Evolutionary conservation across 2,797 vertebrate genomes (phyloP), one percentile per base, ranked within the genome.

Genomic region (Sciaenops ocellatus): DNA sequence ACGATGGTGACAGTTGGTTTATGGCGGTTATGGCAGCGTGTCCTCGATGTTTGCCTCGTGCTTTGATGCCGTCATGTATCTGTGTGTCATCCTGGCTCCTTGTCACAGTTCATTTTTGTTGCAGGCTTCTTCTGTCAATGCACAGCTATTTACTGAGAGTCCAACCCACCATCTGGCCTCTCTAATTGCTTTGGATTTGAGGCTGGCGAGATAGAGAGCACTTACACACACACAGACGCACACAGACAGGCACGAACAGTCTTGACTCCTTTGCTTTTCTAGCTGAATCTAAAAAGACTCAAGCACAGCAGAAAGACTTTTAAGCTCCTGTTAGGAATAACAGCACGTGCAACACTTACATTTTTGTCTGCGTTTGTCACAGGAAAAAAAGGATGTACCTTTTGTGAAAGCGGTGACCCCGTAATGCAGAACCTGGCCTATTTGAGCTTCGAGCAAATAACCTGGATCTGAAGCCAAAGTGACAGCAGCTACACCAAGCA

Each of bases 161-260:
- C 90, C 92, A 91, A 80, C 87, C 90, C 86, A 88, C 95, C 95
- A 95, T 95, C 95, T 95, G 95, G 93, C 89, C 84, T 69, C 87
- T 92, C 93, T 95, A 95, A 95, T 95, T 95, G 95, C 93, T 95
- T 94, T 93, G 95, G 93, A 95, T 94, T 90, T 89, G 87, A 93
- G 85, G 89, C 93, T 92, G 91, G 92, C 61, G 81, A 88, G 90
- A 94, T 87, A 69, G 79, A 85, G 83, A 85, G 74, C 69, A 84
- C 87, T 74, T 76, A 65, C 80, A 79, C 87, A 82, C 72, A 51
- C 18, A 62, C 61, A 62, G 66, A 42, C 54, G 47, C 76, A 57
- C 62, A 61, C 54, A 30, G 20, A 54, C 38, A 54, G 17, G 59
- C 60, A 69, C 74, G 63, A 54, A 63, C 61, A 13, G 20, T 52